Percentiles rank a stretch among this genome's conserved stretches.
These are phyloP conservation scores for Loris lydekkerianus DNA, from an alignment of 2,797 vertebrate species.

Conservation along the genomic window DNA sequence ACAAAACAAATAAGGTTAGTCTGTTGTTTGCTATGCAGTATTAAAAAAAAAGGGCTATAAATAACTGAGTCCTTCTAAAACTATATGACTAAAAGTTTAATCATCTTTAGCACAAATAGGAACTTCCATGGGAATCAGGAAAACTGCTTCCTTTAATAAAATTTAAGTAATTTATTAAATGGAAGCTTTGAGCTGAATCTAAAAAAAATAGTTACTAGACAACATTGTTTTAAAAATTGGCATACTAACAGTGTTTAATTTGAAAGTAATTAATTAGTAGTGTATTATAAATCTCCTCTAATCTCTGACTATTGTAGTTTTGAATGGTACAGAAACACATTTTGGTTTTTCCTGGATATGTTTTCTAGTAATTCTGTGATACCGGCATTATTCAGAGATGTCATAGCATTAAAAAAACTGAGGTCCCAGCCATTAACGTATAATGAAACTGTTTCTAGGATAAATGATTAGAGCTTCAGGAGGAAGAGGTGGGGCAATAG, in stretches of 20 bases:
- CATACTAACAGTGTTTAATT: constrained; percentile 28
- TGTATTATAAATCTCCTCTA: not conserved
- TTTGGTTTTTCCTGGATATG: constrained; percentile 7
- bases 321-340: not conserved
- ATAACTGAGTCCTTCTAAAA: constrained; percentile 6
- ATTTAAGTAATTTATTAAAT: constrained; percentile 59
- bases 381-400: not conserved
- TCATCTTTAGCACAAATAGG: not conserved
- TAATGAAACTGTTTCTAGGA: not conserved
- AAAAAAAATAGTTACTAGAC: constrained; percentile 53
- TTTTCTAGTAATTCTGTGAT: not conserved
- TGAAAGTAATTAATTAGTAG: not conserved
- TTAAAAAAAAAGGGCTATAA: constrained; percentile 18
- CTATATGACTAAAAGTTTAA: constrained; percentile 27
- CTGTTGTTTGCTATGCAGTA: not conserved
- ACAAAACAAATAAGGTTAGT: not conserved
- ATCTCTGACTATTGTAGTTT: constrained; percentile 5
- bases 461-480: not conserved
- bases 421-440: not conserved
- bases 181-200: constrained; percentile 33
- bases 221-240: not conserved
- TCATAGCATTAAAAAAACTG: not conserved
- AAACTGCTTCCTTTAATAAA: constrained; percentile 34
- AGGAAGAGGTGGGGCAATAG: too few relatives aligned
- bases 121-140: not conserved